Conservation (phyloP, 2,113 vertebrate species). For the Sprattus sprattus region DNA sequence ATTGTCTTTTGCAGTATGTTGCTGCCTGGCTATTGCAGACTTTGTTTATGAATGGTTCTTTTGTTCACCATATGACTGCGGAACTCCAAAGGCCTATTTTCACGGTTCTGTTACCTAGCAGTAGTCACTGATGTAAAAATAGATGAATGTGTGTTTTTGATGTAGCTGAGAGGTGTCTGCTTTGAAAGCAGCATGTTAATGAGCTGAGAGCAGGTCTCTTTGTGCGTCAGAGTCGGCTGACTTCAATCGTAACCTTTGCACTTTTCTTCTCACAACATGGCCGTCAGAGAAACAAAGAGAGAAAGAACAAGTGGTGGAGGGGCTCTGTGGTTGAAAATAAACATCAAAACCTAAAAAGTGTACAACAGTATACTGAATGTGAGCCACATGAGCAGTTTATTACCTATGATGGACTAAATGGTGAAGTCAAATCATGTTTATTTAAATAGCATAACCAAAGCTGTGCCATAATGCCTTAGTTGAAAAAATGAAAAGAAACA, state of each 20-base stretch:
- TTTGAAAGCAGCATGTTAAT: not conserved
- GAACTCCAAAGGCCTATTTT: not conserved
- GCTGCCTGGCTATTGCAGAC: not conserved
- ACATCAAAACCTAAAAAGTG: no score
- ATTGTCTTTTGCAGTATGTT: not conserved
- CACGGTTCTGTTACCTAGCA: not conserved
- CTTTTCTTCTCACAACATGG: not conserved
- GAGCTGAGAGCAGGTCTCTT: not conserved
- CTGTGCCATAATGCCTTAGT: no score
- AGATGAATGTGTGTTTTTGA: not conserved
- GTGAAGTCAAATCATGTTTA: no score
- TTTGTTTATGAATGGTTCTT: not conserved
- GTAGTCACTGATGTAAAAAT: not conserved
- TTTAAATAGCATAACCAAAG: no score
- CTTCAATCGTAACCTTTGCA: not conserved
- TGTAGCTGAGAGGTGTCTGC: not conserved
- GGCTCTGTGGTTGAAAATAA: not conserved
- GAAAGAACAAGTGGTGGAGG: not conserved
- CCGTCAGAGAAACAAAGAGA: not conserved
- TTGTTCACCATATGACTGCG: not conserved
- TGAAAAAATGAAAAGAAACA: not conserved
- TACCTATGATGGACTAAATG: no score
- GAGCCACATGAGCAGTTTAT: no score
- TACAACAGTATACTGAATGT: no score
- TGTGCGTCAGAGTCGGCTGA: not conserved